Base-by-base conservation (phyloP, 2,113 vertebrate species). In the Myotis davidii region DNA sequence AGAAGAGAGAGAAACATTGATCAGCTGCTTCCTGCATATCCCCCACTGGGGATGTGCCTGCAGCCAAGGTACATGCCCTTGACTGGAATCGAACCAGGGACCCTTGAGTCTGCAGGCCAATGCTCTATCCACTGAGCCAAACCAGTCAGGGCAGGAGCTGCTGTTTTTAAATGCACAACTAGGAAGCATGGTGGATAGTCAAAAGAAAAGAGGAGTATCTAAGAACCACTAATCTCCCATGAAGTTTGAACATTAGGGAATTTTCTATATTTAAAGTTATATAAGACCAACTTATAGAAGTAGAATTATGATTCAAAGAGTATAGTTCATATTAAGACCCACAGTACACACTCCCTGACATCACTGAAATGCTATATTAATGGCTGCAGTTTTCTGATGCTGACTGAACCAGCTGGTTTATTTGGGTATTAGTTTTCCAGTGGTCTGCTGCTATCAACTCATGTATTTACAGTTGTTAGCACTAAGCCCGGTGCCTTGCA, bases 371-470 rank as follows among this genome's bases (percentile, higher is more conserved):
- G 45, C 23, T 87, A 7, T 21, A 61, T 67, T 9, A 70, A 2
- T 65, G 42, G 8, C 9, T 70, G 27, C 21, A 48, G 27, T 59
- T 84, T 87, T 37, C 37, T 89, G 34, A 23, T 37, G 17, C 56
- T 95, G 48, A 8, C 4, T 65, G 23, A 25, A 21, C 69, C 59
- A 70, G 29, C 39, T 73, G 77, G 42, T 74, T 85, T 48, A 64
- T 25, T 77, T 74, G 74, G 61, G 12, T 59, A 59, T 94, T 85
- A 85, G 72, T 85, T 94, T 74, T 72, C 45, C 18, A 86, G n/a
- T n/a, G 70, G 61, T 37, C 54, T 72, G 34, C 52, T 85, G 69
- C 11, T 23, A 64, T 78, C 34, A 59, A 18, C 48, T 83, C 27
- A 45, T 32, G 52, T 70, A 76, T 73, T 85, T 92, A 81, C 14